These are phyloP conservation scores for Morphnarchus princeps DNA, from an alignment of 2,113 vertebrate genomes.

Conservation along the genomic window DNA sequence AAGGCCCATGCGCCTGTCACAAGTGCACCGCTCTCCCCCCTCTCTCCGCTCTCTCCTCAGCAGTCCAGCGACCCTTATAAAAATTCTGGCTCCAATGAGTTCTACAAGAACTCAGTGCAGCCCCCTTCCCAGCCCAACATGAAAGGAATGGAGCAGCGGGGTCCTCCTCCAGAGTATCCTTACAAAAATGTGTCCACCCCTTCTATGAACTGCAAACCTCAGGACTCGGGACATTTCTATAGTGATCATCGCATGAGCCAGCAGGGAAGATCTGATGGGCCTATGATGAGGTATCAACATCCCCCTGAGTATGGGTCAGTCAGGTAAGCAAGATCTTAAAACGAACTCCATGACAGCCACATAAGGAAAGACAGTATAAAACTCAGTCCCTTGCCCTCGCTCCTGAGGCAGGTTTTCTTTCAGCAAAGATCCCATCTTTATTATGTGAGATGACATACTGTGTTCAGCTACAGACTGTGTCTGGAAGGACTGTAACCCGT, in stretches of 20 bases:
- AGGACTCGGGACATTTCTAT: slow-evolving; percentile 86
- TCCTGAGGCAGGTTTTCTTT: background rate
- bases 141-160: slow-evolving; percentile 83
- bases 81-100: slow-evolving; percentile 78
- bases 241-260: slow-evolving; percentile 85
- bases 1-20: slow-evolving; percentile 93
- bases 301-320: slow-evolving; percentile 95
- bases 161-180: slow-evolving; percentile 95
- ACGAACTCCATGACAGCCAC: background rate
- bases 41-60: slow-evolving; percentile 83
- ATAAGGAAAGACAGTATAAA: accelerated
- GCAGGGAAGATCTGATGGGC: slow-evolving; percentile 82
- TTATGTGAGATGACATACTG: background rate
- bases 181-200: slow-evolving; percentile 86
- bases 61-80: slow-evolving; percentile 78
- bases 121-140: slow-evolving; percentile 71
- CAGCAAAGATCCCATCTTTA: background rate
- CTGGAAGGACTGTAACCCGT: background rate
- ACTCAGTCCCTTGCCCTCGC: background rate
- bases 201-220: slow-evolving; percentile 80
- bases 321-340: slow-evolving; percentile 78
- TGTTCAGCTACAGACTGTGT: background rate
- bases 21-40: slow-evolving; percentile 84
- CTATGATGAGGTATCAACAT: slow-evolving; percentile 94
- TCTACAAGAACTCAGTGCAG: slow-evolving; percentile 83